Conservation (phyloP, 2,888 invertebrate genomes). For the Xanthorhoe designata region DNA sequence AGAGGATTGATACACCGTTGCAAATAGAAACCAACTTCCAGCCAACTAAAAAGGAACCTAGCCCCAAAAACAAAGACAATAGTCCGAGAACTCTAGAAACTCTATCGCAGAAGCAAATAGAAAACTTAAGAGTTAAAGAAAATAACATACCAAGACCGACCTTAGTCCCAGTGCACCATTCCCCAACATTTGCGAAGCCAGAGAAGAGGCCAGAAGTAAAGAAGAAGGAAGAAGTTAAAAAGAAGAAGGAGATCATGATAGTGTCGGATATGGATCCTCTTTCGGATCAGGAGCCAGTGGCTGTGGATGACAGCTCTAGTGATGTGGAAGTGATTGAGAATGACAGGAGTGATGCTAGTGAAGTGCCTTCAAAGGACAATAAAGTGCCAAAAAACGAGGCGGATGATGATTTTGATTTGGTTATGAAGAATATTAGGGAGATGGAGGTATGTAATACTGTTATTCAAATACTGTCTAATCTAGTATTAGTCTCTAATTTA, state of each 20-base stretch:
- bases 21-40: slow-evolving; percentile 71
- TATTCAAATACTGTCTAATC: background rate
- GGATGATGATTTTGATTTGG: slow-evolving; percentile 67
- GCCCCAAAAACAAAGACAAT: slow-evolving; percentile 66
- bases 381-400: slow-evolving; percentile 57
- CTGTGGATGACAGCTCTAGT: slow-evolving; percentile 80
- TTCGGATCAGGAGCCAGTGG: slow-evolving; percentile 66
- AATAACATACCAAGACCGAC: slow-evolving; percentile 75
- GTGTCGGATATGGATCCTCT: slow-evolving; percentile 76
- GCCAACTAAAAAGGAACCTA: slow-evolving; percentile 63
- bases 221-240: slow-evolving; percentile 61
- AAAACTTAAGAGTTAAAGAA: slow-evolving; percentile 69
- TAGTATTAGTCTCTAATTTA: too few species aligned
- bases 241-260: slow-evolving; percentile 75
- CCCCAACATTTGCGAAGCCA: slow-evolving; percentile 78
- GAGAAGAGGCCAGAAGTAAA: slow-evolving; percentile 62
- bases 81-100: slow-evolving; percentile 70
- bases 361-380: slow-evolving; percentile 71
- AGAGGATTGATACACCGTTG: slow-evolving; percentile 60
- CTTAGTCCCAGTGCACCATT: slow-evolving; percentile 71
- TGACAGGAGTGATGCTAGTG: slow-evolving; percentile 66
- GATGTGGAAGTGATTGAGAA: slow-evolving; percentile 77
- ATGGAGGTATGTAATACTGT: slow-evolving; percentile 68
- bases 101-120: slow-evolving; percentile 69
- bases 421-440: slow-evolving; percentile 74